phyloP scores from a whole-genome alignment of 2,797 vertebrate genomes.

The Capromys pilorides region DNA sequence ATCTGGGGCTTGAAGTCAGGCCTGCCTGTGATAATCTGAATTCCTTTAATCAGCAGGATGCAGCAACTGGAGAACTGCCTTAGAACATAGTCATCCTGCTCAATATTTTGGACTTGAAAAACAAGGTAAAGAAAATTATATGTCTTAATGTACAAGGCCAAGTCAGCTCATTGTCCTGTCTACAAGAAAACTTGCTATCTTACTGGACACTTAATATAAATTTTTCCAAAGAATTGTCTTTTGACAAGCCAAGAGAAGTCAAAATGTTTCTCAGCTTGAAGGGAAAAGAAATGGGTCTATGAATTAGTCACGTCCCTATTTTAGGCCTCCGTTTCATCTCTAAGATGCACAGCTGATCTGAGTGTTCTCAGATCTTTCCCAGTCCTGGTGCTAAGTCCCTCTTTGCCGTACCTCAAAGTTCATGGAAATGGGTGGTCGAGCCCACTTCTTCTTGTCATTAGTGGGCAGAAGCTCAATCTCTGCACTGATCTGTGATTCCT shows the following conservation, averaged over 20 bases:
- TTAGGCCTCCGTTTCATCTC: neutral
- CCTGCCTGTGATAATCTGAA: constrained; percentile 28
- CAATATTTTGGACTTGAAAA: constrained; percentile 47
- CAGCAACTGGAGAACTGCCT: constrained; percentile 28
- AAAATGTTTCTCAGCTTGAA: constrained; percentile 26
- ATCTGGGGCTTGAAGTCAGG: constrained; percentile 32
- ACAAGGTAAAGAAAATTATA: constrained; percentile 43
- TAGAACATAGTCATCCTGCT: constrained; percentile 45
- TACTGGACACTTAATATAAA: constrained; percentile 33
- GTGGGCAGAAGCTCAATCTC: constrained; percentile 98
- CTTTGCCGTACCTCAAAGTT: constrained; percentile 96
- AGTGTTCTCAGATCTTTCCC: constrained; percentile 18
- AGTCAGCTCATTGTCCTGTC: constrained; percentile 39
- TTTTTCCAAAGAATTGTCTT: constrained; percentile 48
- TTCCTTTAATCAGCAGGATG: constrained; percentile 47
- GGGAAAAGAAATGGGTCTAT: neutral
- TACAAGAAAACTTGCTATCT: constrained; percentile 20
- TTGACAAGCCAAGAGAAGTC: neutral
- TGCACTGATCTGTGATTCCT: constrained; percentile 99
- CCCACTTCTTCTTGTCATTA: constrained; percentile 99
- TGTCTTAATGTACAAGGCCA: constrained; percentile 18
- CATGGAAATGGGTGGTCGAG: constrained; percentile 99
- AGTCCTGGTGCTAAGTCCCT: neutral
- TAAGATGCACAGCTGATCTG: neutral
- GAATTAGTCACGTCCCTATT: neutral